A percentile compares a stretch with the other conserved stretches of the same genome.
These are phyloP conservation scores for Aporrectodea caliginosa DNA, from an alignment of 1,140 invertebrate genomes.

Conservation along the genomic window DNA sequence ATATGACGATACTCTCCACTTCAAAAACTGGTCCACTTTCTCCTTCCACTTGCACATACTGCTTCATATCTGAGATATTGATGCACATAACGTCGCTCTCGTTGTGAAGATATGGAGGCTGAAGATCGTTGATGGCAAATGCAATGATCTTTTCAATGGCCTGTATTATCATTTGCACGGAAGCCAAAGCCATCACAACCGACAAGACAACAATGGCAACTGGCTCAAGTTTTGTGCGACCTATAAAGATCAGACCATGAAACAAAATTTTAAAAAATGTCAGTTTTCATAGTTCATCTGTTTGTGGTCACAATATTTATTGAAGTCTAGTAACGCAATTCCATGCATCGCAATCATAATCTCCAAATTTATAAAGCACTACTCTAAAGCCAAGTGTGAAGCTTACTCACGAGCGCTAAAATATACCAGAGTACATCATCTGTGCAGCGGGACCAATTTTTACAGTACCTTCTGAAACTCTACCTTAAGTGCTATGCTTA, in stretches of 20 bases:
- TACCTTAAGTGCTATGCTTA: too few species aligned
- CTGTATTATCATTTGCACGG: slow-evolving; percentile 48
- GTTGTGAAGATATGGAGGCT: not conserved
- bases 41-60: not conserved
- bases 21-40: not conserved
- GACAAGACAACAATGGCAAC: slow-evolving; percentile 53
- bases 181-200: slow-evolving; percentile 57
- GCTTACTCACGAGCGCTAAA: too few species aligned
- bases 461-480: too few species aligned
- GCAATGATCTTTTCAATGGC: not conserved
- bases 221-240: slow-evolving; percentile 56
- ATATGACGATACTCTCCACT: not conserved
- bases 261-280: not conserved
- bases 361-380: too few species aligned
- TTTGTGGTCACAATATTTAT: too few species aligned
- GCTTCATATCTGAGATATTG: not conserved
- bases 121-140: not conserved
- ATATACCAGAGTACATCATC: too few species aligned
- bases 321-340: too few species aligned
- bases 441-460: too few species aligned
- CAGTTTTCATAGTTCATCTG: not conserved
- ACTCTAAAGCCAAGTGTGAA: too few species aligned
- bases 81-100: not conserved
- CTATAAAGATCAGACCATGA: slow-evolving; percentile 39
- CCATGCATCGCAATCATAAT: too few species aligned